phyloP scores from a whole-genome alignment of 2,888 invertebrate species.

The Agrotis puta region DNA sequence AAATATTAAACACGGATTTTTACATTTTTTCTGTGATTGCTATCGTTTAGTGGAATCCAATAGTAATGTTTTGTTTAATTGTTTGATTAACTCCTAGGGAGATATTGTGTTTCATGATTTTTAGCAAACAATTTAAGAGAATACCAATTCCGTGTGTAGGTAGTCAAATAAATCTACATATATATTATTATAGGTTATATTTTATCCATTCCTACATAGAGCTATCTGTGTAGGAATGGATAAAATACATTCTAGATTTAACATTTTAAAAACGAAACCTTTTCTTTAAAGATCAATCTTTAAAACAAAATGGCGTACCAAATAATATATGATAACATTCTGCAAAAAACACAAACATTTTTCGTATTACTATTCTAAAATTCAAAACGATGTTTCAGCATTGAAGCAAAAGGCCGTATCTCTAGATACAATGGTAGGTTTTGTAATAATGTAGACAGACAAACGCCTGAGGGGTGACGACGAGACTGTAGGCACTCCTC shows the following conservation, averaged over 20 bases:
- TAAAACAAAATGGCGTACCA: not conserved
- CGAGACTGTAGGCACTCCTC: slow-evolving; percentile 63
- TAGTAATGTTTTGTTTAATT: not conserved
- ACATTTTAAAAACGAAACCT: not conserved
- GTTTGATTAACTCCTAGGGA: not conserved
- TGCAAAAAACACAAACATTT: not conserved
- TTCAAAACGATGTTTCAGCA: slow-evolving; percentile 2
- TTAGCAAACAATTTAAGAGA: not conserved
- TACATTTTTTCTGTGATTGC: not conserved
- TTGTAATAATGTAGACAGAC: slow-evolving; percentile 68
- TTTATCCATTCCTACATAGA: no score
- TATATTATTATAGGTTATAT: no score
- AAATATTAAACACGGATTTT: not conserved
- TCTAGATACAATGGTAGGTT: slow-evolving; percentile 56
- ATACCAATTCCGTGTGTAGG: not conserved
- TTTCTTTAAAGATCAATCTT: not conserved
- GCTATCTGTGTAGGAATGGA: not conserved
- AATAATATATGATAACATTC: not conserved
- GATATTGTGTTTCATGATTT: not conserved
- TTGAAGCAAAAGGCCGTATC: slow-evolving; percentile 10
- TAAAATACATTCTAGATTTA: not conserved
- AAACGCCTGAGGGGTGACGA: slow-evolving; percentile 61
- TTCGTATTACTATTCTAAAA: not conserved
- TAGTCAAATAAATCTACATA: not conserved
- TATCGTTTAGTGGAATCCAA: no score